Evolutionary conservation across 2,888 invertebrate genomes (phyloP), one percentile per base, ranked within the genome.

Genomic region (Anoncus sp.): DNA sequence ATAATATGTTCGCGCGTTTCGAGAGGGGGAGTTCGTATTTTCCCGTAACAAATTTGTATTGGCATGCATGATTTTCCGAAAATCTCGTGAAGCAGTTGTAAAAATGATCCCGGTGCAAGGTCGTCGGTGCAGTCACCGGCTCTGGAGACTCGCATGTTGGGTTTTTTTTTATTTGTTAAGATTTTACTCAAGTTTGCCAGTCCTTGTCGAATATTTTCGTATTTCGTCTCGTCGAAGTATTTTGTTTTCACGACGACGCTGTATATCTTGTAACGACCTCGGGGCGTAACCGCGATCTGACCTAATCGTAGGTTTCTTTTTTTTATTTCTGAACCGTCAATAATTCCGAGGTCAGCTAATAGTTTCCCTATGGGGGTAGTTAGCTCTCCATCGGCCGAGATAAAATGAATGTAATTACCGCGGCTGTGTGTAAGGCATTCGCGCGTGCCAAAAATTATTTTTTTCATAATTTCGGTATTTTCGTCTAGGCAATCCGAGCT

Each of bases 91-190:
- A n/a, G n/a, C n/a, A n/a, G n/a, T n/a, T n/a, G n/a, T 0, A 72
- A 12, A 0, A 77, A 7, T 14, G 18, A 27, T 0, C 40, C 35
- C 3, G 18, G 57, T 0, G 60, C 27, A 5, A 80, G 24, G 1
- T 16, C 22, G 20, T 70, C 77, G 0, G 75, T 53, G 2, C 60
- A 51, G 38, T 76, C 70, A 1, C 75, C 75, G 0, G 43, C 6
- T 22, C 69, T 40, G 5, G 73, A 78, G 6, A 80, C 59, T 5
- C 75, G 53, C n/a, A n/a, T n/a, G n/a, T n/a, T n/a, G n/a, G n/a
- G n/a, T n/a, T n/a, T n/a, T n/a, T n/a, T n/a, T n/a, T n/a, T n/a
- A n/a, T n/a, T n/a, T n/a, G n/a, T n/a, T n/a, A n/a, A n/a, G n/a
- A n/a, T n/a, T n/a, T n/a, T n/a, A n/a, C n/a, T 55, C 45, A 14